Percentiles rank a stretch among this genome's conserved stretches.
Conservation (phyloP, 2,113 vertebrate species). For the Sakesphorus luctuosus region DNA sequence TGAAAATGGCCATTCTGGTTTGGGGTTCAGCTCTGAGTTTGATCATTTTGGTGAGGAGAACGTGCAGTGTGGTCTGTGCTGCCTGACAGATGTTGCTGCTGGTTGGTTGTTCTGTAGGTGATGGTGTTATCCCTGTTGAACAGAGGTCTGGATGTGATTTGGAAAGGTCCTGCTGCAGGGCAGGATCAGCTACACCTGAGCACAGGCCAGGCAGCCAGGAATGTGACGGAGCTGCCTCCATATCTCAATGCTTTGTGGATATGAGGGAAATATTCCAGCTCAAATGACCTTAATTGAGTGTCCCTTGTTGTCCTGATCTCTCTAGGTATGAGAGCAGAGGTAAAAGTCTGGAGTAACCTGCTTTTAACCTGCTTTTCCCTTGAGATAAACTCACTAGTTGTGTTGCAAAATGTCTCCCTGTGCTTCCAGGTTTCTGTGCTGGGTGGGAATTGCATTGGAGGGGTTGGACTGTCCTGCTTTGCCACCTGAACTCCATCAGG, state of each 20-base stretch:
- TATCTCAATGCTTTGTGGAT: neutral
- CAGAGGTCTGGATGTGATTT: neutral
- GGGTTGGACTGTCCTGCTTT: neutral
- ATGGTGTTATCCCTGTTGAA: accelerated
- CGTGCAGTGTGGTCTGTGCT: accelerated
- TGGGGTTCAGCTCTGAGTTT: accelerated
- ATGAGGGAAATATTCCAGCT: accelerated
- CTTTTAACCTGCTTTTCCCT: accelerated
- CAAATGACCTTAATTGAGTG: accelerated
- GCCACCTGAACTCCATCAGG: neutral
- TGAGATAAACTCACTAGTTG: neutral
- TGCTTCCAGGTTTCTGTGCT: neutral
- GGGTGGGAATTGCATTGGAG: neutral
- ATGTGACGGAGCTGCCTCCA: accelerated
- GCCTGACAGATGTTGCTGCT: accelerated
- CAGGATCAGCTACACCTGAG: neutral
- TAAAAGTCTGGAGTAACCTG: neutral
- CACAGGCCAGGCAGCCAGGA: accelerated
- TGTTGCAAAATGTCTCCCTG: neutral
- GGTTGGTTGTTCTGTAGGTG: accelerated
- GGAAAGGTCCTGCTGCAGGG: neutral
- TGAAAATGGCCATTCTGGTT: neutral
- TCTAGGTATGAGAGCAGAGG: neutral
- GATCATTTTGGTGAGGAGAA: neutral
- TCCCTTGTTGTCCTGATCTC: neutral